Conservation (phyloP, 2,113 vertebrate genomes). For the Cichladusa arquata region DNA sequence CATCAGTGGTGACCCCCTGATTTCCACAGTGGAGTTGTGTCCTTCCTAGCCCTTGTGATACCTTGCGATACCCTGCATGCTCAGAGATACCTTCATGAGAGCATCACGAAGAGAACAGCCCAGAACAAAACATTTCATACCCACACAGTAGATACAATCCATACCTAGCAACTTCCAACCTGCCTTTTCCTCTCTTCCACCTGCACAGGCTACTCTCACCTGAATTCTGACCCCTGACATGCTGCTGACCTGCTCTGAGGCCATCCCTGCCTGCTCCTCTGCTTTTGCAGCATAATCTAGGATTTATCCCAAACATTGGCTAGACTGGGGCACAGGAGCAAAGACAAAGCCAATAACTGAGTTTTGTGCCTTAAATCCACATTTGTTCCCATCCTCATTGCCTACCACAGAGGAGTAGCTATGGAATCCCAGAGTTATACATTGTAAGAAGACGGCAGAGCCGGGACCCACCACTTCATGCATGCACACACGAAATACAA, state of each 20-base stretch:
- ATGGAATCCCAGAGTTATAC: background rate
- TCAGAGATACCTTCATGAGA: background rate
- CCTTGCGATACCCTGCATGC: background rate
- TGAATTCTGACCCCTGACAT: background rate
- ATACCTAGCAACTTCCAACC: background rate
- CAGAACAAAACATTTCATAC: background rate
- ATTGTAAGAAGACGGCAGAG: background rate
- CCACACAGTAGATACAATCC: fast-evolving
- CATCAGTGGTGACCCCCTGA: fast-evolving
- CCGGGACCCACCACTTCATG: background rate
- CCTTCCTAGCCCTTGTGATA: background rate
- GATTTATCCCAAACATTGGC: background rate
- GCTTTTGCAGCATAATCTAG: background rate
- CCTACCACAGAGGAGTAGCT: background rate
- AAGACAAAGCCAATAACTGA: background rate
- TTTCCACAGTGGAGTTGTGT: background rate
- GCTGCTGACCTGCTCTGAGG: background rate
- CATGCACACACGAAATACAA: background rate
- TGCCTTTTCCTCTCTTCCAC: background rate
- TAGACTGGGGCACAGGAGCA: background rate
- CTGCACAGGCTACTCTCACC: background rate
- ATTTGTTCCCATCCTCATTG: background rate
- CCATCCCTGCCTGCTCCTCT: background rate
- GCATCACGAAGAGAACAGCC: background rate
- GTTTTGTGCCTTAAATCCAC: background rate